Conservation (phyloP, 2,888 invertebrate genomes). For the Lasioglossum villosulum region DNA sequence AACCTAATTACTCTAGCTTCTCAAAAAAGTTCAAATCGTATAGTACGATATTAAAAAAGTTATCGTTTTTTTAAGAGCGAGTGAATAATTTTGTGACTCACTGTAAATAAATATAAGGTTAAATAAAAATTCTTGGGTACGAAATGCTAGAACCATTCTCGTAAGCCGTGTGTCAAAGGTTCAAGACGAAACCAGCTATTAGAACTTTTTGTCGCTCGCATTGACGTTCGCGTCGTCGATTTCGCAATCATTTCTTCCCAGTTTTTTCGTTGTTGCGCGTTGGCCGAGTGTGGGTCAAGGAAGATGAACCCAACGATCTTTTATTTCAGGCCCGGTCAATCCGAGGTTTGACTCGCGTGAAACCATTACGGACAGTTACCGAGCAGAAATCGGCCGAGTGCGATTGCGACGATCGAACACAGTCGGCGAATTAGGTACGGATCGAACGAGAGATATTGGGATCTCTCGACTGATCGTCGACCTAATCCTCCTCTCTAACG, state of each 20-base stretch:
- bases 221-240: neutral
- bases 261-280: neutral
- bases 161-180: neutral
- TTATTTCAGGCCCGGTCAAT: neutral
- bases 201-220: neutral
- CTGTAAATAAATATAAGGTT: neutral
- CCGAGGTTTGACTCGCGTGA: neutral
- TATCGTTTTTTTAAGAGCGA: too few species aligned
- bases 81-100: too few species aligned
- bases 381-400: neutral
- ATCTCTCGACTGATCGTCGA: neutral
- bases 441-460: neutral
- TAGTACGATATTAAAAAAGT: too few species aligned
- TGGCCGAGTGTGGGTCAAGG: slow-evolving; percentile 22
- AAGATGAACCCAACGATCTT: neutral
- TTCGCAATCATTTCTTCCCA: neutral
- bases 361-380: slow-evolving; percentile 4
- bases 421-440: neutral
- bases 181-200: neutral
- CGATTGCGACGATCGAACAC: neutral
- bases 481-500: neutral
- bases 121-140: neutral
- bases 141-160: neutral
- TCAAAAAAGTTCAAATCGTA: too few species aligned
- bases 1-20: too few species aligned